Evolutionary conservation across 2,888 invertebrate genomes (phyloP), one percentile per base, ranked within the genome.

Genomic region (Trypoxylon attenuatum): DNA sequence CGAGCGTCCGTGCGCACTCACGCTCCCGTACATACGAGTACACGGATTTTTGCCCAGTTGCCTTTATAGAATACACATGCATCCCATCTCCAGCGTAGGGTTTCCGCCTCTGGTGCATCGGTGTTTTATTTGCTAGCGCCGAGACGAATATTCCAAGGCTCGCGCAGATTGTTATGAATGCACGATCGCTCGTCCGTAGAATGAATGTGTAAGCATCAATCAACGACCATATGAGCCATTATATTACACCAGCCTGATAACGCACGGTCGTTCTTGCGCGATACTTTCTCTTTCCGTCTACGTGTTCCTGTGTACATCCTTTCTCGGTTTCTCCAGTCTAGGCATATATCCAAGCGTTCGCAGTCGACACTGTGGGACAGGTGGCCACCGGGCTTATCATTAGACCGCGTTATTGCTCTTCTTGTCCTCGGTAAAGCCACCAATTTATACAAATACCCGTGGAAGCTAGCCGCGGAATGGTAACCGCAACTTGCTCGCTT

Each of bases 401-500:
- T n/a, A n/a, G n/a, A n/a, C n/a, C n/a, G 13, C 1, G 8, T 10
- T 55, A 55, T 38, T 39, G 29, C 52, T 49, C 58, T 69, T 65
- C 61, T 73, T 66, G 55, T 18, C 27, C 18, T 33, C 21, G 21
- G 27, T 53, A 52, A 33, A 73, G 62, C 59, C 53, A 18, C 58
- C 47, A 38, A 72, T 63, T 62, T 68, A 43, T 59, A 59, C 57
- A 55, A 65, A 53, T 62, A 69, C 75, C 59, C 51, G 51, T 52
- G 22, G 41, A 56, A 38, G 45, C 25, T 8, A 21, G 33, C 19
- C 47, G 18, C 47, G 18, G 53, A 57, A 54, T 43, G 41, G 51
- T 64, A 58, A 56, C 58, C 65, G 69, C 72, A 69, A 76, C 71
- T 69, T 63, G 78, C 81, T 78, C 76, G 81, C 75, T 70, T 83